Evolutionary conservation across 2,888 invertebrate genomes (phyloP).

Genomic region (Smittia sp.): DNA sequence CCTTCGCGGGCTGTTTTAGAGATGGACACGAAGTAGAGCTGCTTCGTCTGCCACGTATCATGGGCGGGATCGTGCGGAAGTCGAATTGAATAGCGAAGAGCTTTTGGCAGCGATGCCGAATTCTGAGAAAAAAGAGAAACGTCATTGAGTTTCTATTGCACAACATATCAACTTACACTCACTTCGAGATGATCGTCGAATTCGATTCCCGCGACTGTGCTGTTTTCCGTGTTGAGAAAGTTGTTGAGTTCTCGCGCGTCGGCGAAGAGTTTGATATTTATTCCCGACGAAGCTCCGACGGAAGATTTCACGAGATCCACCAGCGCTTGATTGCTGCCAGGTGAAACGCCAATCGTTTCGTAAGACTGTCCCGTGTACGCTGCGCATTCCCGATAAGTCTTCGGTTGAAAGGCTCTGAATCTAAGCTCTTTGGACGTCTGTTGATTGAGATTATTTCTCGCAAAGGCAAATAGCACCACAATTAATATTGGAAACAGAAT

Average conservation of each 20-base stretch:
- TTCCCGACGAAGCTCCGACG: not conserved
- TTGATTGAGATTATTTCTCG: not conserved
- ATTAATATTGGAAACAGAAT: conserved; percentile 1
- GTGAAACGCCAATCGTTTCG: not conserved
- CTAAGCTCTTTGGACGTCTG: not conserved
- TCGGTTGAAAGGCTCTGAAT: not conserved
- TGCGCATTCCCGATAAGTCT: not conserved
- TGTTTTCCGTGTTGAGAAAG: not conserved
- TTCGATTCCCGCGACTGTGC: not conserved
- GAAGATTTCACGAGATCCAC: not conserved
- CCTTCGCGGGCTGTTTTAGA: not conserved
- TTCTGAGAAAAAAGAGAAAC: not conserved
- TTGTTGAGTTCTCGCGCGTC: not conserved
- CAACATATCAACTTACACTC: not conserved
- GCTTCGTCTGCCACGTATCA: conserved; percentile 64
- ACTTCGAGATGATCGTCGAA: not conserved
- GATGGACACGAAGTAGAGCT: conserved; percentile 41
- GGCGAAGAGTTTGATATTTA: not conserved
- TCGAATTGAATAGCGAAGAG: not conserved
- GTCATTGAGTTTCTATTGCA: not conserved
- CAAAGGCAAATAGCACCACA: not conserved
- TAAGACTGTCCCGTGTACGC: not conserved
- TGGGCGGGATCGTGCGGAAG: not conserved
- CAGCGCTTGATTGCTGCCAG: not conserved
- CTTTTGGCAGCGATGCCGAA: not conserved